These are phyloP conservation scores for Apodemus speciosus DNA, from an alignment of 2,113 vertebrate genomes.

Conservation along the genomic window DNA sequence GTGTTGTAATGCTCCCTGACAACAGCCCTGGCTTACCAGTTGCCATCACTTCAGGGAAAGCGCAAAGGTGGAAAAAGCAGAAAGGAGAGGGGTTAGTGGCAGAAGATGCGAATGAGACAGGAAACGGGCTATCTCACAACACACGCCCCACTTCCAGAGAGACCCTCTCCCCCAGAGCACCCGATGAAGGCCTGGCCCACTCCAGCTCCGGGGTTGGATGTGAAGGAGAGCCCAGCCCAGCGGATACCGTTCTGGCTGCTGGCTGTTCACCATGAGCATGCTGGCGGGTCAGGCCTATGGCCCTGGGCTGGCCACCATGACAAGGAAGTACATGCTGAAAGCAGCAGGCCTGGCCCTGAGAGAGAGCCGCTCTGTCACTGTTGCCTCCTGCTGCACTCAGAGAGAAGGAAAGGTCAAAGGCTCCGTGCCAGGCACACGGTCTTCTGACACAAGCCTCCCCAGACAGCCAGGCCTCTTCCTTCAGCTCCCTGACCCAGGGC, in stretches of 20 bases:
- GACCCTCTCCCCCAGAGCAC: background rate
- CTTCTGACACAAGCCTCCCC: background rate
- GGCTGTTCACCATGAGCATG: background rate
- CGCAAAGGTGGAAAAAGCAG: slow-evolving; percentile 70
- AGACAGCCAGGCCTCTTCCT: background rate
- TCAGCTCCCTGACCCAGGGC: background rate
- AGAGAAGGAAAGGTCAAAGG: background rate
- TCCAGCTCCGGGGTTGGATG: background rate
- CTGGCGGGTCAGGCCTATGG: slow-evolving; percentile 68
- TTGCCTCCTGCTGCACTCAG: background rate
- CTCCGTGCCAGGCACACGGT: background rate
- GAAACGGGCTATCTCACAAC: background rate
- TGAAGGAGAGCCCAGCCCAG: background rate
- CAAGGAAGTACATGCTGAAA: background rate
- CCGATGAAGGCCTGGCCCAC: slow-evolving; percentile 21
- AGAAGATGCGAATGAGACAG: background rate
- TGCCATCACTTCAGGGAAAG: slow-evolving; percentile 77
- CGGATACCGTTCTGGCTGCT: background rate
- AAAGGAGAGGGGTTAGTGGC: slow-evolving; percentile 24
- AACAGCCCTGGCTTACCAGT: slow-evolving; percentile 73
- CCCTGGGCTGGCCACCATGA: background rate
- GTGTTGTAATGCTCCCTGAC: background rate
- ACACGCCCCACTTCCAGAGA: background rate
- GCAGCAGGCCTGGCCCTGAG: background rate
- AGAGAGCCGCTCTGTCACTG: background rate